A percentile compares a stretch with the other conserved stretches of the same genome.
phyloP scores from a whole-genome alignment of 2,113 vertebrate species.

The Petroica traversi region DNA sequence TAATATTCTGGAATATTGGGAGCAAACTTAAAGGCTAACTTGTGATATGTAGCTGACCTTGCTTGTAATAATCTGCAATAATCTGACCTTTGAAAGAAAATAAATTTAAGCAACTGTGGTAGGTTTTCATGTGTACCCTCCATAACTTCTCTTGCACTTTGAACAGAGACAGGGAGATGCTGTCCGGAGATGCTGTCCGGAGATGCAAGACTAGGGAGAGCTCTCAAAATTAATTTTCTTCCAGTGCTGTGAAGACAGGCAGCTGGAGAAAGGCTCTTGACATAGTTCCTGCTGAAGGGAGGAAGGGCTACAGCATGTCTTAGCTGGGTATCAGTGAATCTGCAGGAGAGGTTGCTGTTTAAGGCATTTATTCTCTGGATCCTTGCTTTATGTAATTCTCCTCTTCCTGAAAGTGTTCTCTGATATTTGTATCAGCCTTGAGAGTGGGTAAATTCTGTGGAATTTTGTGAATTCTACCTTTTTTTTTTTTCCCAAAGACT shows the following conservation, averaged over 20 bases:
- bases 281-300: neutral
- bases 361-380: neutral
- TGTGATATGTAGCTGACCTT: neutral
- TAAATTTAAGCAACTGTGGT: neutral
- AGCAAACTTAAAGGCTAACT: neutral
- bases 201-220: neutral
- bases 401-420: neutral
- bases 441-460: neutral
- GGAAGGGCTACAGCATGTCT: neutral
- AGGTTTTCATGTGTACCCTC: neutral
- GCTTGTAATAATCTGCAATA: neutral
- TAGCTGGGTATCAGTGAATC: neutral
- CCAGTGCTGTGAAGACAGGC: neutral
- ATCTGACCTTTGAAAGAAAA: neutral
- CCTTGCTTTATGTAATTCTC: neutral
- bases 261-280: neutral
- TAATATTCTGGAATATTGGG: neutral
- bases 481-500: too few relatives aligned
- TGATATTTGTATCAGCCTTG: neutral
- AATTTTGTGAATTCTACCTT: neutral
- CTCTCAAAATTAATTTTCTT: neutral
- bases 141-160: neutral
- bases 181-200: neutral
- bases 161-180: neutral
- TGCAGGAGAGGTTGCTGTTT: neutral